Evolutionary conservation across 2,888 invertebrate genomes (phyloP).

Genomic region (Eupithecia centaureata): DNA sequence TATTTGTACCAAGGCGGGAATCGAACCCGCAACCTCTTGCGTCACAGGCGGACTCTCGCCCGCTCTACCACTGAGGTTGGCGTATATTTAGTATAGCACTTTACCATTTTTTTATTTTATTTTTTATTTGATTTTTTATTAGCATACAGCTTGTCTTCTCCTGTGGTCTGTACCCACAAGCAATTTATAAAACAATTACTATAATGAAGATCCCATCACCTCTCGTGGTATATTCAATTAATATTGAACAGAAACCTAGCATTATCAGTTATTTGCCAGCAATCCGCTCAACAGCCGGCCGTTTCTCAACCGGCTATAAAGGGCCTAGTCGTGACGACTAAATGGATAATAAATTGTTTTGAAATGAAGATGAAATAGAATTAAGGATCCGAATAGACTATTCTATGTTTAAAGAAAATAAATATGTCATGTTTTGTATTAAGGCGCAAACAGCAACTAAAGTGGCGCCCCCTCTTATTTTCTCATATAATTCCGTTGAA

Average conservation of each 20-base stretch:
- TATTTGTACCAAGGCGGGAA: no score
- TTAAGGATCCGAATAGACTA: not conserved
- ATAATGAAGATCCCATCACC: conserved; percentile 28
- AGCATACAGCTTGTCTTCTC: not conserved
- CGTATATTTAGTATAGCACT: no score
- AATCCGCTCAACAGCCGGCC: not conserved
- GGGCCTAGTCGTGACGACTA: conserved; percentile 2
- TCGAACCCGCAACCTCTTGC: no score
- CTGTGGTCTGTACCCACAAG: conserved; percentile 14
- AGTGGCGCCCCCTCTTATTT: no score
- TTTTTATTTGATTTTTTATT: no score
- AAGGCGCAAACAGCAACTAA: no score
- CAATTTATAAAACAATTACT: conserved; percentile 24
- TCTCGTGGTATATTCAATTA: conserved; percentile 29
- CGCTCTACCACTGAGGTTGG: no score
- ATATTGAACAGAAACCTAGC: conserved; percentile 26
- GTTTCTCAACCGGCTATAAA: not conserved
- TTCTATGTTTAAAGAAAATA: no score
- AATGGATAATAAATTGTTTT: not conserved
- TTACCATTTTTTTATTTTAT: no score
- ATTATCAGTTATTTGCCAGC: conserved; percentile 31
- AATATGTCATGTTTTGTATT: no score
- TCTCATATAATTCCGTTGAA: no score
- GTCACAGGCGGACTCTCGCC: no score
- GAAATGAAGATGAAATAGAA: not conserved